Evolutionary conservation across 2,797 vertebrate species (phyloP).

Genomic region (Orientallactaga sibirica): DNA sequence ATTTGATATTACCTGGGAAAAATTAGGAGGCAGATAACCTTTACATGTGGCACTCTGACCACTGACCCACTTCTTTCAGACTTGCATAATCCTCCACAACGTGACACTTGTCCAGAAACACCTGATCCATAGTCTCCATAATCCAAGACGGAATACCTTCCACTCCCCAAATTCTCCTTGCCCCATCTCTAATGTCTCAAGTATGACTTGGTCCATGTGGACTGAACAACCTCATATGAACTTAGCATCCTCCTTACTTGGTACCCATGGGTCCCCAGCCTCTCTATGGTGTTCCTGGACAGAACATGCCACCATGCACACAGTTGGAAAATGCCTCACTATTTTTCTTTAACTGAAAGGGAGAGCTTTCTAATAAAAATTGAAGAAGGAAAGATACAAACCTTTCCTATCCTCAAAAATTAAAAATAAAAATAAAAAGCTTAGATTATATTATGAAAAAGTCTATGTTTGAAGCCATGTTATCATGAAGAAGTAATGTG

Average conservation of each 20-base stretch:
- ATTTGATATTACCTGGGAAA: not conserved
- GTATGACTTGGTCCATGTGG: not conserved
- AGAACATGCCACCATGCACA: not conserved
- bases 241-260: not conserved
- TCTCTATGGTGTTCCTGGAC: not conserved
- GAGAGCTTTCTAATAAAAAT: conserved; percentile 5
- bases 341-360: not conserved
- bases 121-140: not conserved
- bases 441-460: not conserved
- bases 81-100: not conserved
- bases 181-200: not conserved
- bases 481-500: not conserved
- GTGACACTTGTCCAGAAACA: not conserved
- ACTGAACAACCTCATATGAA: not conserved
- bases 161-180: fast-evolving
- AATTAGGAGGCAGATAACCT: not conserved
- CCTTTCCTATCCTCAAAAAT: not conserved
- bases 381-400: not conserved
- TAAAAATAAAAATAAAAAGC: not conserved
- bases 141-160: not conserved
- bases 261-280: no score
- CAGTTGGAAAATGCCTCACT: not conserved
- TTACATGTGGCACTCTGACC: not conserved
- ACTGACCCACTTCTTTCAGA: not conserved
- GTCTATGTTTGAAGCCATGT: not conserved